Percentiles rank a stretch among this genome's conserved stretches.
phyloP scores from a whole-genome alignment of 2,888 invertebrate genomes.

The Parapristionchus giblindavisi region DNA sequence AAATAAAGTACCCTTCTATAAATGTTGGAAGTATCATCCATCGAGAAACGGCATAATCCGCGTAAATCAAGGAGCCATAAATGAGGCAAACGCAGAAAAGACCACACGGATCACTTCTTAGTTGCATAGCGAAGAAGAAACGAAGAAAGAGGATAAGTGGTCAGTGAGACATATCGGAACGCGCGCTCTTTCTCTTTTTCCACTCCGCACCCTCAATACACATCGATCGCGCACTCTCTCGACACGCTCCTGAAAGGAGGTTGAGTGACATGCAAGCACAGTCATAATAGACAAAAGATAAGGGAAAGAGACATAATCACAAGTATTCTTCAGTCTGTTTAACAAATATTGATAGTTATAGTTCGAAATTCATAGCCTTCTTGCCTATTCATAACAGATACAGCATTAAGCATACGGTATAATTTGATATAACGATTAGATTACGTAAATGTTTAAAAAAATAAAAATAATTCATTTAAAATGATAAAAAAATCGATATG shows the following conservation, averaged over 20 bases:
- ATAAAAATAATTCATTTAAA: no score
- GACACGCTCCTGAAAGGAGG: no score
- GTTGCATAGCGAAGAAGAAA: slow-evolving; percentile 73
- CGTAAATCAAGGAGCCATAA: slow-evolving; percentile 83
- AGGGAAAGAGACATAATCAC: no score
- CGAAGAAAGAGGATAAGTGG: not conserved
- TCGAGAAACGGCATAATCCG: slow-evolving; percentile 85
- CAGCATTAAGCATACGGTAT: no score
- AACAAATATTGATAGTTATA: no score
- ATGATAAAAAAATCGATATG: no score
- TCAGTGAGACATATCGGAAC: not conserved
- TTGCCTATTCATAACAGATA: no score
- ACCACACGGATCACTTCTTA: slow-evolving; percentile 85
- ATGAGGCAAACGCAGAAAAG: slow-evolving; percentile 83
- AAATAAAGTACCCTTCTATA: slow-evolving; percentile 79
- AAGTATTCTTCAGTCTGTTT: no score
- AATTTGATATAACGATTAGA: no score
- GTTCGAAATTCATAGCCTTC: no score
- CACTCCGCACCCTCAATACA: not conserved
- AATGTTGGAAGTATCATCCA: slow-evolving; percentile 85
- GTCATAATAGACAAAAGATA: not conserved
- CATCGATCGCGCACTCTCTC: slow-evolving; percentile 11
- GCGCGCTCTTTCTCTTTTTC: not conserved
- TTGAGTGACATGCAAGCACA: not conserved
- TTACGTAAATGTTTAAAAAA: no score